Evolutionary conservation across 2,797 vertebrate genomes (phyloP), one percentile per base, ranked within the genome.

Genomic region (Ciconia nigra): DNA sequence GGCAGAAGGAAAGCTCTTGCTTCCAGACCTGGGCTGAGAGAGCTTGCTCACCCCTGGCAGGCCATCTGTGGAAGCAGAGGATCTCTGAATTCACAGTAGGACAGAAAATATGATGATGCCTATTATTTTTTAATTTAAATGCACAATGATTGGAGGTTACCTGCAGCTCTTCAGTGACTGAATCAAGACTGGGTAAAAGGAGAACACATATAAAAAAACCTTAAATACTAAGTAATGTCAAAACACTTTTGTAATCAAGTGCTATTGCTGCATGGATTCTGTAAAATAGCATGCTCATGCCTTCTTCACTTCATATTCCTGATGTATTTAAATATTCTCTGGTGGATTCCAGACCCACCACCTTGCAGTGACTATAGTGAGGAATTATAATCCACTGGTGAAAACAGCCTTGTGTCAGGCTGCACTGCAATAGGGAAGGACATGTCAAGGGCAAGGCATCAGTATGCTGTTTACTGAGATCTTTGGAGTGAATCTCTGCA

Each of bases 321-420:
- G 11, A 20, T 70, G 13, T 74, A 67, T 86, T 95, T 85, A 57
- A 52, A 73, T 42, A 47, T 26, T 71, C 59, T 62, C 39, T 81
- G 39, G 9, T n/a, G 26, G 19, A 15, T 83, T 89, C 33, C 28
- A 95, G 76, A 79, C 9, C 20, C 39, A 78, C 10, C 16, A 24
- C 16, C 70, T 80, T 62, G 9, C 74, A 63, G 72, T 42, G 35
- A 63, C 61, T 88, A 35, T 86, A 85, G 85, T 29, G 67, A 85
- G 41, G 28, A 91, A 83, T 71, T 44, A 78, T 83, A 42, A 86
- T 42, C 44, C 49, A 49, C n/a, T 78, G 65, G 41, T 46, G 58
- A 86, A 91, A 88, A 85, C 10, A 73, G 28, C 72, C 35, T 62
- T 73, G n/a, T 49, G 46, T 93, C 52, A 88, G 47, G 46, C 79